Evolutionary conservation across 2,113 vertebrate species (phyloP).

Genomic region (Microtus pennsylvanicus): DNA sequence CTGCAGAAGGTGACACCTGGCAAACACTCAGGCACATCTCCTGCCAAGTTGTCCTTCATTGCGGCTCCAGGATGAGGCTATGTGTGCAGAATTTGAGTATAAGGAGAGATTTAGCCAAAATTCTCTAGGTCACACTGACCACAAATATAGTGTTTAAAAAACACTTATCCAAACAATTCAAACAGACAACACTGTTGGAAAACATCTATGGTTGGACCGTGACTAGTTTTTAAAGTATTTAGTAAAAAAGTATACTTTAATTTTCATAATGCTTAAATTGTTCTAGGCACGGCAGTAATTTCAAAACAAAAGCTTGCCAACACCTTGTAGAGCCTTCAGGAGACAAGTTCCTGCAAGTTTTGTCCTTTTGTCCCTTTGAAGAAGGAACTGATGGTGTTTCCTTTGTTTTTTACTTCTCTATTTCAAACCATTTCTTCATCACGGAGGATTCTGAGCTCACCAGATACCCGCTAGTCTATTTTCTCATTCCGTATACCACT

Average conservation of each 20-base stretch:
- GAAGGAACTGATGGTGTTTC: slow-evolving; percentile 70
- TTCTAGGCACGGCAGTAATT: neutral
- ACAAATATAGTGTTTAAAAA: neutral
- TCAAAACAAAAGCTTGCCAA: neutral
- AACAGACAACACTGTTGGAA: neutral
- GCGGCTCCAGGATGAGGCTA: neutral
- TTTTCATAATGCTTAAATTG: slow-evolving; percentile 34
- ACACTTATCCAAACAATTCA: neutral
- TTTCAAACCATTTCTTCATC: slow-evolving; percentile 77
- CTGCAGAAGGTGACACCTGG: neutral
- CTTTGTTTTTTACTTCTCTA: slow-evolving; percentile 78
- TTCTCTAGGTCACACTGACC: neutral
- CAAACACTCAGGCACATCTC: neutral
- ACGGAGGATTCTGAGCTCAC: slow-evolving; percentile 66
- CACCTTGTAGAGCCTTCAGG: neutral
- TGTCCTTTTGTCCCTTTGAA: slow-evolving; percentile 46
- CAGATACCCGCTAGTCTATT: slow-evolving; percentile 66
- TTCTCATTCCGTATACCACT: slow-evolving; percentile 56
- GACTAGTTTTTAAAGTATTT: neutral
- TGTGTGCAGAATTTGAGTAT: neutral
- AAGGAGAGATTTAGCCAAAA: fast-evolving
- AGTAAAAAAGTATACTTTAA: slow-evolving; percentile 36
- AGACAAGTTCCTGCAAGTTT: slow-evolving; percentile 58
- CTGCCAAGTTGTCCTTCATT: neutral
- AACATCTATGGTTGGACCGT: neutral